A percentile compares a stretch with the other conserved stretches of the same genome.
phyloP scores from a whole-genome alignment of 1,140 invertebrate species.

The Rhyzopertha dominica region DNA sequence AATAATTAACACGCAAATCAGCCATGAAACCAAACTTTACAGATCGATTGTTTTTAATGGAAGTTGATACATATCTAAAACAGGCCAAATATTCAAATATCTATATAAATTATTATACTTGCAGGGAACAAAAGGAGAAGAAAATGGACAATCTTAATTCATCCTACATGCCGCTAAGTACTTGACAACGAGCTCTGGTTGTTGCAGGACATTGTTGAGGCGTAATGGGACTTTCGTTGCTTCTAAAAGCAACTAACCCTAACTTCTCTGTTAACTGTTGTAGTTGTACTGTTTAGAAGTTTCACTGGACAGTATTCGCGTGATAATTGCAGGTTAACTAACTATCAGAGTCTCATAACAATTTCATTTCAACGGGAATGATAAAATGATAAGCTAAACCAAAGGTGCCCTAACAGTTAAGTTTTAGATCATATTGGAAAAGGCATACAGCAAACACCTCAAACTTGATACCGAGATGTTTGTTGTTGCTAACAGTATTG shows the following conservation, averaged over 20 bases:
- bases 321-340: conserved; percentile 33
- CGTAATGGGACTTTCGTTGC: conserved; percentile 16
- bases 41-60: too few relatives aligned
- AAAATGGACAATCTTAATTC: conserved; percentile 64
- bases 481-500: conserved; percentile 10
- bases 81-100: too few relatives aligned
- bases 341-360: conserved; percentile 12
- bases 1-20: too few relatives aligned
- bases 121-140: conserved; percentile 64
- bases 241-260: conserved; percentile 21
- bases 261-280: conserved; percentile 38
- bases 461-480: not conserved
- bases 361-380: conserved; percentile 18
- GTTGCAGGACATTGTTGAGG: conserved; percentile 36
- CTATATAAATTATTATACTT: too few relatives aligned
- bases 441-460: not conserved
- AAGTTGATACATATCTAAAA: too few relatives aligned
- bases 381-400: conserved; percentile 45
- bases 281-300: conserved; percentile 34
- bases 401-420: conserved; percentile 49
- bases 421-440: conserved; percentile 40
- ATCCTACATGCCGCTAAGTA: conserved; percentile 43
- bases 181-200: conserved; percentile 42
- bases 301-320: conserved; percentile 32
- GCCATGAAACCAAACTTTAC: too few relatives aligned